Conservation (phyloP, 2,888 invertebrate genomes). For the Sabellastarte sp. region DNA sequence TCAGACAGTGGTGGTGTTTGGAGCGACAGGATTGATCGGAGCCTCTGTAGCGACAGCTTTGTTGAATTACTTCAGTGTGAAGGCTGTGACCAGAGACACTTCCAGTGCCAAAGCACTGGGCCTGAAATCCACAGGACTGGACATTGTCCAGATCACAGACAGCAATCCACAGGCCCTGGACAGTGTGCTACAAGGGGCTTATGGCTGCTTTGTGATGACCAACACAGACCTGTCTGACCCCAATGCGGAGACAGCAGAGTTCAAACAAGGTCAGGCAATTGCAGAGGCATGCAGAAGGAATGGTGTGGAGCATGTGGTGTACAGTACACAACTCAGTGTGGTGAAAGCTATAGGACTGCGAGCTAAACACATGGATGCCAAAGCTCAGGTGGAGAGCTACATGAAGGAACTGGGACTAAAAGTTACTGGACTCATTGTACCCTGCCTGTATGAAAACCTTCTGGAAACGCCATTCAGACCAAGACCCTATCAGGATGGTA, state of each 20-base stretch:
- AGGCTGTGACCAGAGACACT: neutral
- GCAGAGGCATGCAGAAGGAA: slow-evolving; percentile 42
- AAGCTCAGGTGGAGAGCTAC: slow-evolving; percentile 40
- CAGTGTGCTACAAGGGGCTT: slow-evolving; percentile 30
- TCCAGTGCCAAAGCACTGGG: neutral
- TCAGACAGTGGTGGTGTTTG: slow-evolving; percentile 3
- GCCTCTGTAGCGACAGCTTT: neutral
- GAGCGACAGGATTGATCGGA: slow-evolving; percentile 2
- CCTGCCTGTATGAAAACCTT: slow-evolving; percentile 46
- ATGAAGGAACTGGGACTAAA: slow-evolving; percentile 39
- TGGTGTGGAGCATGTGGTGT: slow-evolving; percentile 42
- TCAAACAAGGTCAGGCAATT: slow-evolving; percentile 37
- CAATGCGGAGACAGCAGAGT: too few species aligned
- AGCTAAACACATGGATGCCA: slow-evolving; percentile 49
- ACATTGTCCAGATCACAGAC: neutral
- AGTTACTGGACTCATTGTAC: slow-evolving; percentile 44
- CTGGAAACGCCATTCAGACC: slow-evolving; percentile 21
- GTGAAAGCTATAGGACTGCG: slow-evolving; percentile 39
- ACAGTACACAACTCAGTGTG: slow-evolving; percentile 47
- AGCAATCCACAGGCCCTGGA: slow-evolving; percentile 16
- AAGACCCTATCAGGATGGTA: too few species aligned
- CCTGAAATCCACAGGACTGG: neutral
- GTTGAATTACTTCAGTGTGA: neutral
- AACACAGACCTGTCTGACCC: slow-evolving; percentile 40
- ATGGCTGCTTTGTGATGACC: slow-evolving; percentile 46